Evolutionary conservation across 1,140 invertebrate genomes (phyloP), one percentile per base, ranked within the genome.

Genomic region (Mesaphorura yosii): DNA sequence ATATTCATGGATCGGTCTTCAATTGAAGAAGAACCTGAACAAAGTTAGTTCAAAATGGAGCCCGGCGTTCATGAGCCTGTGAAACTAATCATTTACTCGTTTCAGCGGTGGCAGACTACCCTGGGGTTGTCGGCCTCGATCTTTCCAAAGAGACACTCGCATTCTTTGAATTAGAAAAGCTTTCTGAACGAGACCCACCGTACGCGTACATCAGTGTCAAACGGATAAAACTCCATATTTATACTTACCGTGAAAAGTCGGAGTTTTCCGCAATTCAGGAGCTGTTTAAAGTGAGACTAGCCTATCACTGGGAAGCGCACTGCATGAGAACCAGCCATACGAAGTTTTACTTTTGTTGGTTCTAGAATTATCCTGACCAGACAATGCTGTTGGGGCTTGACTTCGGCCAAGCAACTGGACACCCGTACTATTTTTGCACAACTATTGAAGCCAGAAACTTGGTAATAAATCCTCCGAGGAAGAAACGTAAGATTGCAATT

Each of bases 331-430:
- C 10, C 10, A 10, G 31, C n/a, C 10, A 34, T 34, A 34, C n/a
- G n/a, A n/a, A n/a, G n/a, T n/a, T n/a, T n/a, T n/a, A 34, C n/a
- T 10, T 42, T n/a, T 5, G 5, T 44, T 47, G 23, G 29, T 40
- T 48, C 5, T 34, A 61, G 59, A 47, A 55, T 20, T 62, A 62
- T 27, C 59, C 59, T 0, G 59, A 62, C 31, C 48, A 54, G 22
- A 45, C 59, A 0, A 56, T 62, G 53, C 34, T 62, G 1, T 27
- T 62, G 10, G 59, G 59, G 46, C 7, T 52, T 3, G 59, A 62
- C 48, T 15, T 28, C 5, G 2, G 4, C 7, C 25, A 40, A 52
- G 22, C 47, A 48, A 61, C 59, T 0, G 55, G 51, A 1, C 40
- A 60, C 3, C 19, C 28, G 5, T 53, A 58, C 42, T 60, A 48